phyloP scores from a whole-genome alignment of 2,113 vertebrate genomes.

The Probosciger aterrimus region DNA sequence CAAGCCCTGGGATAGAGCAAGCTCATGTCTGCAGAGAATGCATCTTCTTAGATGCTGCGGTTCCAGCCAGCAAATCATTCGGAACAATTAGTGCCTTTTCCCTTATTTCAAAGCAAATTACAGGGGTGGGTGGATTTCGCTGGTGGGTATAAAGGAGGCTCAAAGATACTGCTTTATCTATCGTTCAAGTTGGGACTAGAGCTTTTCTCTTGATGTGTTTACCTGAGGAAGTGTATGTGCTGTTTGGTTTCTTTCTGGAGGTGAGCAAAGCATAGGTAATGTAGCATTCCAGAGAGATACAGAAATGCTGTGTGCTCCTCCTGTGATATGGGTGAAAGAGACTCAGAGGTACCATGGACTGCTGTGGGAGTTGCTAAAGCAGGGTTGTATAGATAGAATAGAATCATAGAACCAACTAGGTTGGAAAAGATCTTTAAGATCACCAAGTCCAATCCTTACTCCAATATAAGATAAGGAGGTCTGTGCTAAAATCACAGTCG shows the following conservation, averaged over 20 bases:
- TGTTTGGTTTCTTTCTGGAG: background rate
- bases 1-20: background rate
- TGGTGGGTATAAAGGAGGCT: background rate
- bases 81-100: background rate
- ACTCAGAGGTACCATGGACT: background rate
- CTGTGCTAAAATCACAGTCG: background rate
- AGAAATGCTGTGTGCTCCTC: background rate
- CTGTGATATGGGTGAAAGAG: fast-evolving
- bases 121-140: conserved; percentile 22
- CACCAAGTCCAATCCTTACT: background rate
- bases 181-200: conserved; percentile 13
- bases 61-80: background rate
- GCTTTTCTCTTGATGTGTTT: background rate
- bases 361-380: background rate
- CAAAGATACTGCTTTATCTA: background rate
- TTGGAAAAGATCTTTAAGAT: background rate
- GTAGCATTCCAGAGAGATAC: background rate
- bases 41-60: background rate
- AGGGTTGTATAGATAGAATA: background rate
- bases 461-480: background rate
- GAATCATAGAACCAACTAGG: background rate
- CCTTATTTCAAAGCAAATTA: conserved; percentile 33
- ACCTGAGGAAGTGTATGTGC: background rate
- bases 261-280: background rate
- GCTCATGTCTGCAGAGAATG: background rate